Conservation (phyloP, 1,140 invertebrate genomes). For the Bradynema listronoti region DNA sequence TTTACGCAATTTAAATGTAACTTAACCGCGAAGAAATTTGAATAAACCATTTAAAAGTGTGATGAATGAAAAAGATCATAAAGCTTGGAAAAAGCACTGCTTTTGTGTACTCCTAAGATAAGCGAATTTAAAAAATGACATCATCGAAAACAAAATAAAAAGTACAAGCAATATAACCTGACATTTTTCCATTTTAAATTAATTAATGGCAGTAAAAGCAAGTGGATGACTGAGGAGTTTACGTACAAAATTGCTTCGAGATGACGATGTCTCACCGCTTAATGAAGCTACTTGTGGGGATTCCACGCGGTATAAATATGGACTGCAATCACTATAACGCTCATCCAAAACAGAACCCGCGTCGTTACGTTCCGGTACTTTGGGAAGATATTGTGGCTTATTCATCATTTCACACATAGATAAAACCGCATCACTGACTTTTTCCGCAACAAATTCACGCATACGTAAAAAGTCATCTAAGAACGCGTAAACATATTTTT, state of each 20-base stretch:
- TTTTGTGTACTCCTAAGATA: too few species aligned
- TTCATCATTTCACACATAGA: constrained; percentile 36
- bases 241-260: constrained; percentile 14
- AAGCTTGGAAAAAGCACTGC: too few species aligned
- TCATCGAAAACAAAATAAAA: too few species aligned
- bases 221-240: constrained; percentile 26
- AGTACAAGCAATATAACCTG: too few species aligned
- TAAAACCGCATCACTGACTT: constrained; percentile 34
- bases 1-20: too few species aligned
- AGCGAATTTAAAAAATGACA: too few species aligned
- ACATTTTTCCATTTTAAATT: too few species aligned
- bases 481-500: too few species aligned
- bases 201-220: constrained; percentile 18
- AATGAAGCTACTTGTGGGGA: neutral
- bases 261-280: neutral
- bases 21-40: too few species aligned
- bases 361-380: constrained; percentile 28
- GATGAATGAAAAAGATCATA: too few species aligned
- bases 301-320: constrained; percentile 42
- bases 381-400: constrained; percentile 39
- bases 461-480: constrained; percentile 44
- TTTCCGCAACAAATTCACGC: constrained; percentile 42
- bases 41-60: too few species aligned
- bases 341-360: constrained; percentile 34
- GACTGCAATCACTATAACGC: constrained; percentile 38